Percentiles rank a stretch among this genome's conserved stretches.
phyloP scores from a whole-genome alignment of 2,797 vertebrate genomes.

The Eidolon dupreanum region DNA sequence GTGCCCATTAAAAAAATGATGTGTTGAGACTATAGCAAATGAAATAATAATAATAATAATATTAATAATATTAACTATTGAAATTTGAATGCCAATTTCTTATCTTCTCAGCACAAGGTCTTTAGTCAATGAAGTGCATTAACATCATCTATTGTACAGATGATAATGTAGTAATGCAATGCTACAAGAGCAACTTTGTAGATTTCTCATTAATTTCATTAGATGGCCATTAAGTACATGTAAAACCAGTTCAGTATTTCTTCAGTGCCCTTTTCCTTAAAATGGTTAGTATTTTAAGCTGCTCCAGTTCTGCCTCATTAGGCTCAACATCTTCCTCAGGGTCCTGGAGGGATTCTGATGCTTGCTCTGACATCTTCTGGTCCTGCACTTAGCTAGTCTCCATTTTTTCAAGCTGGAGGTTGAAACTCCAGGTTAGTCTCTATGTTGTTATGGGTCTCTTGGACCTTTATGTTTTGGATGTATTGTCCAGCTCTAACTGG shows the following conservation, averaged over 20 bases:
- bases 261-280: neutral
- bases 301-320: neutral
- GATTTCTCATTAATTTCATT: neutral
- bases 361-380: neutral
- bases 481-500: neutral
- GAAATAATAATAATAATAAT: neutral
- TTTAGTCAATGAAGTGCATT: neutral
- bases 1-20: neutral
- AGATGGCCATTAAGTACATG: neutral
- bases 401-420: neutral
- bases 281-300: neutral
- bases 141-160: neutral
- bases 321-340: neutral
- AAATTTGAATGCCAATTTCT: neutral
- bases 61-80: neutral
- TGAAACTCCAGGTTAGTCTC: neutral
- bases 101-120: neutral
- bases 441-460: neutral
- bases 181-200: neutral
- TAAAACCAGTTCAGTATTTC: neutral
- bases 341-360: neutral
- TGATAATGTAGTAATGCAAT: neutral
- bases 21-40: neutral
- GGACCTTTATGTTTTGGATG: neutral
- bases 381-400: neutral